Evolutionary conservation across 2,113 vertebrate genomes (phyloP).

Genomic region (rabbit (Oryctolagus cuniculus)): DNA sequence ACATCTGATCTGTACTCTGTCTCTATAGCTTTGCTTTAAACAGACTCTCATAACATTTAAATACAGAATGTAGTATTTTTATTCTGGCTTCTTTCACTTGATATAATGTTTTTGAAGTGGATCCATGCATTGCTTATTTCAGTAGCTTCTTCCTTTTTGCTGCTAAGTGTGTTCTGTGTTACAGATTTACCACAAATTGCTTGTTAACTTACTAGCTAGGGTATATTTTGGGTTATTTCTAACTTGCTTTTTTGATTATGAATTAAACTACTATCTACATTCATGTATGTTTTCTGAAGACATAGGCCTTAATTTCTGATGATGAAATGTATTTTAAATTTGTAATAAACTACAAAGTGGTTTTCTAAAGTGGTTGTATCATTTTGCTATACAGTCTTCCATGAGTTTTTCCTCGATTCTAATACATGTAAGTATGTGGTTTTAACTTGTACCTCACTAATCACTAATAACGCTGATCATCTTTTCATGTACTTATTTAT

Average conservation of each 20-base stretch:
- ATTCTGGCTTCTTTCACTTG: background rate
- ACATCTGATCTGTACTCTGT: background rate
- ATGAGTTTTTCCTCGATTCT: background rate
- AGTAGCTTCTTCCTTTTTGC: conserved; percentile 38
- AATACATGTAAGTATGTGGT: background rate
- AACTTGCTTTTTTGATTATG: background rate
- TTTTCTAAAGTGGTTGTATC: background rate
- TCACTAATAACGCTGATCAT: background rate
- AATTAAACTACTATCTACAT: conserved; percentile 11
- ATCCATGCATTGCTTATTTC: background rate
- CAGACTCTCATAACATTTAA: background rate
- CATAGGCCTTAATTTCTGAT: background rate
- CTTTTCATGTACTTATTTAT: background rate
- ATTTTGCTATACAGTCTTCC: background rate
- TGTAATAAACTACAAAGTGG: conserved; percentile 17
- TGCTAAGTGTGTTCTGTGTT: background rate
- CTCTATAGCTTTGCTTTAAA: background rate
- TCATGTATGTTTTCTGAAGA: background rate
- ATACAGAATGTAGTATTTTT: background rate
- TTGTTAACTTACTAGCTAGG: background rate
- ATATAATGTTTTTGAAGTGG: background rate
- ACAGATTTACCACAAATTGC: background rate
- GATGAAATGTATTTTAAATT: background rate
- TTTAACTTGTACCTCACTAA: background rate
- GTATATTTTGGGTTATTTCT: background rate